Evolutionary conservation across 2,888 invertebrate genomes (phyloP), one percentile per base, ranked within the genome.

Genomic region (Tetrapedia diversipes): DNA sequence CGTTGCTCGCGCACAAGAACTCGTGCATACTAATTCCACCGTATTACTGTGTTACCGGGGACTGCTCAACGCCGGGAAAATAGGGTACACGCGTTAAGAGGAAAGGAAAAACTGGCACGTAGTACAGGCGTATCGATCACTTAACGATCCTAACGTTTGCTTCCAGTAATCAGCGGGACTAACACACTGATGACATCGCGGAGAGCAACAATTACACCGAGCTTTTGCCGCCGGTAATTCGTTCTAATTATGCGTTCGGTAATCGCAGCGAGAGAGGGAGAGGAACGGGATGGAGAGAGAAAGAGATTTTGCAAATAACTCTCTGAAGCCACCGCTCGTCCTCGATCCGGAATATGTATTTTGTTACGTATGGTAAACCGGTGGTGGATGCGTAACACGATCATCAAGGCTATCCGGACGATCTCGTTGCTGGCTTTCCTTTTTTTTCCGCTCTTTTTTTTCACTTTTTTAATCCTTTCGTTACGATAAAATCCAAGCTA

Each of bases 171-270:
- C 45, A 57, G 34, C 24, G 39, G 16, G 41, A 57, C 27, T 64
- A 79, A 65, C 49, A 22, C 49, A 63, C 37, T 32, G 70, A 67
- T 47, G 75, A 65, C 75, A 57, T 60, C 71, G 47, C n/a, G 10
- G n/a, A 16, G 19, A 19, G 34, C 6, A 76, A 76, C 74, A 71
- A 81, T 78, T 53, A 61, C 41, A 57, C 19, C 63, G 47, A 7
- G 8, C 22, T 27, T 32, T 45, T 22, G 24, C 34, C 37, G 60
- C 47, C 19, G 11, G 49, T 60, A 60, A 65, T 76, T 73, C 54
- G 43, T 70, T 59, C 70, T 79, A 82, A 82, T 82, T 76, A 79
- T 43, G 43, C 29, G 34, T 59, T 54, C 47, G 60, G 64, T 61
- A 73, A 70, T 29, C n/a, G 59, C 53, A 34, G 51, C 37, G 4